Base-by-base conservation (phyloP, 2,888 invertebrate species). In the Oxystoma pomonae region DNA sequence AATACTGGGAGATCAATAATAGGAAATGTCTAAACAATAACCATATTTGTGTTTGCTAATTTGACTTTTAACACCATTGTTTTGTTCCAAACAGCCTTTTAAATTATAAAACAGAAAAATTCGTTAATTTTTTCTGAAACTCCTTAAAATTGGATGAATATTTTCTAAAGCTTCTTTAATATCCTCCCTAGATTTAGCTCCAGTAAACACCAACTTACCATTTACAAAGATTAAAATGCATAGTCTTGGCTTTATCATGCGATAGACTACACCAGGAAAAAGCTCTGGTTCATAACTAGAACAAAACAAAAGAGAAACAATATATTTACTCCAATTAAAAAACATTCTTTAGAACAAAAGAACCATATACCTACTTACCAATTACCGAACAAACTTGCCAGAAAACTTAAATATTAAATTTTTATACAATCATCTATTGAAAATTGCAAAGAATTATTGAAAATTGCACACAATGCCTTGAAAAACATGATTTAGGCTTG, bases 161-260 rank as follows among this genome's bases (percentile, higher is more conserved):
- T 94, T 94, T 72, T 94, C 93, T 72, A 98, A 85, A 16, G 98
- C 95, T 77, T 97, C 96, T 78, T 91, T 90, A 55, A 98, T 92
- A 76, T 98, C 96, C 75, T 87, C 86, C 70, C 96, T 85, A 57
- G 91, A 90, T 83, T 98, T 98, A 22, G 95, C 98, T 69, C 98
- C 97, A 75, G 98, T 99, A 67, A 99, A 90, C 1, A 99, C 98
- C 70, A 99, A 90, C 86, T 99, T 99, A 61, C 99, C 99, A 79
- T 98, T 98, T 0, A 99, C 98, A 83, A 99, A 99, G 79, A 99
- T 98, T 12, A 99, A 83, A 67, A 99, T 82, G 2, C 98, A 98
- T 69, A 99, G 90, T 70, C 96, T 87, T 0, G 98, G 98, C 74
- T 94, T 91, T 52, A 98, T 93, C 95, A 99, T 94, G 73, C 98